These are phyloP conservation scores for Tachypleus tridentatus DNA, from an alignment of 1,140 invertebrate genomes.

Conservation along the genomic window DNA sequence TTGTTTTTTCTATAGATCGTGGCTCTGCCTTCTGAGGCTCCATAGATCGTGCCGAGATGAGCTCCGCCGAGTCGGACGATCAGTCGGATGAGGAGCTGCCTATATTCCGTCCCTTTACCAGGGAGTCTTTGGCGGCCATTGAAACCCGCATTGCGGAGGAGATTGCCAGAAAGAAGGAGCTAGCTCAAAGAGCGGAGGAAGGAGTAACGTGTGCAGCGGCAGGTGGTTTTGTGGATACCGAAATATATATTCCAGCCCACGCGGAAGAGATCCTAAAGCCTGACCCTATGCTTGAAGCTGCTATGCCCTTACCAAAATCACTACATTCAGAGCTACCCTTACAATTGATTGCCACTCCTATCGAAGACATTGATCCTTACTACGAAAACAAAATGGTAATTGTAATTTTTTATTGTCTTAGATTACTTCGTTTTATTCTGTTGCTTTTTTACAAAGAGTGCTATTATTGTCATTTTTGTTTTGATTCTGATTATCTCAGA, in stretches of 20 bases:
- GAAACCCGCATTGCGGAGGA: constrained; percentile 86
- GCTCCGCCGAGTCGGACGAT: too few relatives aligned
- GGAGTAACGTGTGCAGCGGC: too few relatives aligned
- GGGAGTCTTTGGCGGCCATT: constrained; percentile 87
- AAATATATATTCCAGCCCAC: constrained; percentile 15
- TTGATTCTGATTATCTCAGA: too few relatives aligned
- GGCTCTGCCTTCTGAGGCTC: too few relatives aligned
- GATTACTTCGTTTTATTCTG: too few relatives aligned
- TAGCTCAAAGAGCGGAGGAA: constrained; percentile 51
- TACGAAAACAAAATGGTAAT: constrained; percentile 82
- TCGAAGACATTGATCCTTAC: constrained; percentile 89
- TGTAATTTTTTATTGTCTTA: too few relatives aligned
- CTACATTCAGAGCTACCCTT: constrained; percentile 78
- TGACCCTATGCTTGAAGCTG: constrained; percentile 83
- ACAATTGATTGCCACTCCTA: constrained; percentile 79
- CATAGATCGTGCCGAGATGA: too few relatives aligned
- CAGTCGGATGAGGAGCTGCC: constrained; percentile 29
- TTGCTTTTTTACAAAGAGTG: too few relatives aligned
- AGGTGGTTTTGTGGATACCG: constrained; percentile 15
- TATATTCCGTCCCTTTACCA: constrained; percentile 87
- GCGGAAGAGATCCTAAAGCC: constrained; percentile 42
- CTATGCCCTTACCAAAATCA: constrained; percentile 73
- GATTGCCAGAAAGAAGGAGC: constrained; percentile 87
- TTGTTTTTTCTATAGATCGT: too few relatives aligned
- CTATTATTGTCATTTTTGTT: too few relatives aligned